These are phyloP conservation scores for Leptothorax acervorum DNA, from an alignment of 2,888 invertebrate species.

Conservation along the genomic window DNA sequence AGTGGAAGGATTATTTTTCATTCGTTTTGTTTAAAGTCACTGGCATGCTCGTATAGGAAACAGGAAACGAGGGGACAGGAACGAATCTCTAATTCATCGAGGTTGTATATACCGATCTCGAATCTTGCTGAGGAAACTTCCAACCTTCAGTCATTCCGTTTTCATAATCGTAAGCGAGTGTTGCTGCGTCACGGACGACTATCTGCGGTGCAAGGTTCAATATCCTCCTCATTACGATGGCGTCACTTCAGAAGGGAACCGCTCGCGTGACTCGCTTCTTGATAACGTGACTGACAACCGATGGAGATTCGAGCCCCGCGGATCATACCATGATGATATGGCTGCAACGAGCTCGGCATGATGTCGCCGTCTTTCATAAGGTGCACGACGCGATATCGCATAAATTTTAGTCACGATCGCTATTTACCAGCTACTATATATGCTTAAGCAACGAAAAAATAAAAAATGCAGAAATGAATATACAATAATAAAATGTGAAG, in stretches of 20 bases:
- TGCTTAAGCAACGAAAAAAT: not conserved
- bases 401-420: conserved; percentile 3
- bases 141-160: conserved; percentile 12
- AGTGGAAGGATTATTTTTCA: not conserved
- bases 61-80: conserved; percentile 30
- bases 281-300: conserved; percentile 59
- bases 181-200: conserved; percentile 23
- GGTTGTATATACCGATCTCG: not conserved
- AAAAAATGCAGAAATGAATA: not conserved
- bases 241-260: conserved; percentile 50
- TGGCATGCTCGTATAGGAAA: not conserved
- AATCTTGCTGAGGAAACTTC: conserved; percentile 3
- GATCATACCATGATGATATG: conserved; percentile 39
- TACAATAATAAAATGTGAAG: not conserved
- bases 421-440: not conserved
- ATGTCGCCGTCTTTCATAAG: conserved; percentile 30
- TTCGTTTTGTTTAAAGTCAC: not conserved
- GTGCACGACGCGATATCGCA: not conserved
- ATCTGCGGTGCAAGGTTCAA: conserved; percentile 55
- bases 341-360: conserved; percentile 52
- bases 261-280: conserved; percentile 47
- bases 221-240: conserved; percentile 52
- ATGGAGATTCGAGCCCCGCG: conserved; percentile 28
- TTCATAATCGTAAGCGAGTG: conserved; percentile 24
- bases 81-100: conserved; percentile 15